phyloP scores from a whole-genome alignment of 2,113 vertebrate genomes.

The Tachuris rubrigastra region DNA sequence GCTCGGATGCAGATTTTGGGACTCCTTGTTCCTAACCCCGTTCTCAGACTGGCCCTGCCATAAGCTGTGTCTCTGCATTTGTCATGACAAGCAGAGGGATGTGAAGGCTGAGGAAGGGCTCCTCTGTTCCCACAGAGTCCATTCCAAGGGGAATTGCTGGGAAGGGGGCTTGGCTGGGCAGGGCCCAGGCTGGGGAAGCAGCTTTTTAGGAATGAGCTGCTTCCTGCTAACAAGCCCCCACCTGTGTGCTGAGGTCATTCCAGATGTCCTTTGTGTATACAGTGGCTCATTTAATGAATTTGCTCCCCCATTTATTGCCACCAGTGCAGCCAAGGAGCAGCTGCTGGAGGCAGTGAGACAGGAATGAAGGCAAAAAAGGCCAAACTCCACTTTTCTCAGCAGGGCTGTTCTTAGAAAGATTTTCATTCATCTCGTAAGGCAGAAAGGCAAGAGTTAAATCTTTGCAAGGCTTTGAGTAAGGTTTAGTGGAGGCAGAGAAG shows the following conservation, averaged over 20 bases:
- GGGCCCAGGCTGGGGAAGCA: not conserved
- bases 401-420: not conserved
- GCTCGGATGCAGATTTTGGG: not conserved
- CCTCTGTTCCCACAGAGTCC: not conserved
- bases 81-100: rapidly evolving
- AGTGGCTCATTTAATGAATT: not conserved
- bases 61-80: not conserved
- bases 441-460: not conserved
- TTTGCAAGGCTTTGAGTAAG: too few species aligned
- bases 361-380: not conserved
- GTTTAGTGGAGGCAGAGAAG: not conserved
- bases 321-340: not conserved
- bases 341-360: not conserved
- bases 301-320: not conserved
- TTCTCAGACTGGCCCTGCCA: not conserved
- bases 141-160: not conserved
- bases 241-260: not conserved
- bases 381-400: not conserved
- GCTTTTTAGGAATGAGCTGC: not conserved
- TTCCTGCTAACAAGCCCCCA: not conserved
- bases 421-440: not conserved
- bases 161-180: not conserved
- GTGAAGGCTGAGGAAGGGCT: not conserved
- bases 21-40: not conserved
- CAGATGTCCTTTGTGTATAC: not conserved